Evolutionary conservation across 2,888 invertebrate species (phyloP), one percentile per base, ranked within the genome.

Genomic region (Ormyrus pomaceus): DNA sequence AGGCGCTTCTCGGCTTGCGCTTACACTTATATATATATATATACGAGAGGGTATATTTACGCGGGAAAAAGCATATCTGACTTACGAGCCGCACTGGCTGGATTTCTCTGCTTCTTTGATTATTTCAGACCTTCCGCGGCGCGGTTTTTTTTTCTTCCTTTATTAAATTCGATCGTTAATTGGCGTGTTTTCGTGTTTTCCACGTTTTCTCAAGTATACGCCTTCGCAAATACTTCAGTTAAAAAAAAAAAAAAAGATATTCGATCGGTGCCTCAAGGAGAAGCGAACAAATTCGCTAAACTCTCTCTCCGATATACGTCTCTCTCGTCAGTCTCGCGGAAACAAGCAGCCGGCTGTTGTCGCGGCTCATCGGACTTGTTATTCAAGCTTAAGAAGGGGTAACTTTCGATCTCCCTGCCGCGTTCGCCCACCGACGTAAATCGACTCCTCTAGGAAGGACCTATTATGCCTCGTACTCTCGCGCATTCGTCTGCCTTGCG

Each of bases 401-500:
- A 19, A 65, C 48, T 46, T 72, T 56, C 48, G 46, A 55, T 55
- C 62, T 61, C 19, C 55, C 53, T 7, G 10, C 61, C 61, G 13
- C 8, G 19, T 11, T 48, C 46, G 9, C n/a, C 53, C 13, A 13
- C 0, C 13, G 19, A 7, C 74, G 19, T 50, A 65, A 71, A 75
- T 71, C 75, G 46, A 75, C 45, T 53, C 6, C 75, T 70, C 81
- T 64, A 59, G 51, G 53, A 48, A 7, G 13, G 13, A 13, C 13
- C 13, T 13, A 13, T 13, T 13, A 13, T 13, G 13, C 56, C 34
- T 68, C 19, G 53, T 53, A 46, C 13, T n/a, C 69, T 73, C 73
- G 48, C 71, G 48, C 72, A 75, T 70, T 74, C 69, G 56, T 66
- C 71, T 55, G 58, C 62, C 64, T 72, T 73, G 46, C 64, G 62